These are phyloP conservation scores for Varecia variegata DNA, from an alignment of 2,797 vertebrate species.

Conservation along the genomic window DNA sequence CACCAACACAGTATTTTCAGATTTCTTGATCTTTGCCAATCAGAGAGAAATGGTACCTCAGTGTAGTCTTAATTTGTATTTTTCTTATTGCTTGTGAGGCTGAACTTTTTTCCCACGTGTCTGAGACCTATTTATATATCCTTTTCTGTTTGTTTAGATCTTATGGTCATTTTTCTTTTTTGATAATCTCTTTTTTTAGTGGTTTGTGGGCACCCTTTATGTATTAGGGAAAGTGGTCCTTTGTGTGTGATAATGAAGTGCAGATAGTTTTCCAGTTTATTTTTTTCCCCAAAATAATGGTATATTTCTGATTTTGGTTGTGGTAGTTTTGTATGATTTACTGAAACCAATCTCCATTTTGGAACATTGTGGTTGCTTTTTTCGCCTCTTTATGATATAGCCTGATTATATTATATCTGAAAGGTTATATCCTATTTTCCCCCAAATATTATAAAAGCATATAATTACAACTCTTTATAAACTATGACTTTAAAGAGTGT, in stretches of 20 bases:
- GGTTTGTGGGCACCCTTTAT: neutral
- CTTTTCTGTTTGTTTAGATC: conserved; percentile 40
- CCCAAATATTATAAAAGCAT: neutral
- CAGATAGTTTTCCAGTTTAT: conserved; percentile 30
- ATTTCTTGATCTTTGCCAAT: neutral
- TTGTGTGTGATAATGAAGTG: neutral
- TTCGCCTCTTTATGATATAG: neutral
- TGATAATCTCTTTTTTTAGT: neutral
- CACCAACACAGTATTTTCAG: neutral
- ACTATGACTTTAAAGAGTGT: neutral
- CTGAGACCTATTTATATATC: conserved; percentile 16
- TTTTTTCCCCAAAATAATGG: neutral
- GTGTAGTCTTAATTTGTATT: neutral
- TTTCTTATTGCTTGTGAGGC: conserved; percentile 2
- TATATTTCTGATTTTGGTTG: conserved; percentile 28
- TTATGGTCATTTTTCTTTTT: neutral
- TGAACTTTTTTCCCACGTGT: neutral
- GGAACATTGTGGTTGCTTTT: conserved; percentile 16
- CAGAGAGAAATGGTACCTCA: neutral
- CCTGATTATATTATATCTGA: conserved; percentile 21
- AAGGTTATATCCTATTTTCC: conserved; percentile 10
- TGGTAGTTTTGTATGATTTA: conserved; percentile 44
- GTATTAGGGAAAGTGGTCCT: neutral
- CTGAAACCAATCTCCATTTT: neutral
- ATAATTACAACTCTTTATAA: conserved; percentile 8